Base-by-base conservation (phyloP, 2,888 invertebrate species). In the Pemphredon lugubris region DNA sequence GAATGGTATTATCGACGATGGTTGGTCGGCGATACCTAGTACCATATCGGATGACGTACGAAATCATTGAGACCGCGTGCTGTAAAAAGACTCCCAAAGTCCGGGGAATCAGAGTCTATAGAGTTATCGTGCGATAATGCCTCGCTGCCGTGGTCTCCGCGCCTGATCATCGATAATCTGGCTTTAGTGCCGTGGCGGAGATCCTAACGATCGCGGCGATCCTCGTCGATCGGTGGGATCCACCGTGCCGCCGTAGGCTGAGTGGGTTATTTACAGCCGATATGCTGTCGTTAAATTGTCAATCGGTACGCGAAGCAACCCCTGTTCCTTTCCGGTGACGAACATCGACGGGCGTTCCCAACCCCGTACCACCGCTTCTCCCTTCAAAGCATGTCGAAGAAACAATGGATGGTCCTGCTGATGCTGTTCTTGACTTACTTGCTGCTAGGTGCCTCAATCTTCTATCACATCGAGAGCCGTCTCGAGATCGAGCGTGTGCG, bases 371-470 rank as follows among this genome's bases (percentile, higher is more conserved):
- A n/a, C n/a, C n/a, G n/a, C n/a, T n/a, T n/a, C n/a, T n/a, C n/a
- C n/a, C n/a, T n/a, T n/a, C 23, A 30, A 61, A 86, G 78, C 92
- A 96, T 96, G 95, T 94, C 95, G 89, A 94, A 94, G 88, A 95
- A 93, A 92, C 94, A 96, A 91, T 93, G 95, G 92, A 92, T 95
- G 75, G 93, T 94, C 79, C 92, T 96, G 90, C 91, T 95, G 81
- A 92, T 94, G 80, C 92, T 95, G 82, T 96, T 95, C 86, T 92
- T 95, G 66, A 92, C 93, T 67, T 96, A 96, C 87, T 90, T 96
- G 77, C 90, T 96, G 83, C 92, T 96, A 67, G 97, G 96, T 7
- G 96, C 96, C n/a, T 94, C 93, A 73, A 94, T 96, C 81, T 97
- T 96, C 90, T 95, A 95, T 90, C 93, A 94, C 85, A 94, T 96